Base-by-base conservation (phyloP, 2,888 invertebrate genomes). In the Coecobrya sp. region DNA sequence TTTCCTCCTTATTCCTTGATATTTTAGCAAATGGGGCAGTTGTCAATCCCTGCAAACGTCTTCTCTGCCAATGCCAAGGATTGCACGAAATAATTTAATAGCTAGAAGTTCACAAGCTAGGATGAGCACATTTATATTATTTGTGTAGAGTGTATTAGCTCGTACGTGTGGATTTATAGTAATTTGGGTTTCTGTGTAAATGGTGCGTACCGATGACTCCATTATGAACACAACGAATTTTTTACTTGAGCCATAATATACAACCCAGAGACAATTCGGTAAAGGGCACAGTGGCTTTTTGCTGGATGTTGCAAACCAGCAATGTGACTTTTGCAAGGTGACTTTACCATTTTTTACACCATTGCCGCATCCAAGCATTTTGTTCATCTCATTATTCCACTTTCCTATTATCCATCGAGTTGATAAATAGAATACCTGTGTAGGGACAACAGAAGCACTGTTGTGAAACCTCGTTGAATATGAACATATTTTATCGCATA, bases 361-460 rank as follows among this genome's bases (percentile, higher is more conserved):
- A 27, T 49, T 49, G 76, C 49, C 49, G 49, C 76, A 76, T 76
- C 45, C 76, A 76, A 76, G 76, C 49, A n/a, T 76, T 25, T 76
- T 76, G 19, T 49, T 10, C 76, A 49, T 49, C 76, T 76, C 49
- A 76, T 76, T 76, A 73, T 22, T 76, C 10, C 76, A 49, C 49
- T 49, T 76, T 76, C 25, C 22, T 4, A 76, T 22, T 76, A 76
- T 76, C 49, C 36, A 76, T 76, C 16, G 11, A 49, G 76, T 49
- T 76, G 76, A 49, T 25, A 45, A 76, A 36, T 68, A 68, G 30
- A 73, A n/a, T 49, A 25, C 36, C 5, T 49, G 49, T 49, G 76
- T 49, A 30, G 36, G n/a, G 65, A 11, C 16, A 68, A 73, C 19
- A 45, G 19, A 45, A 42, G 19, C n/a, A n/a, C n/a, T n/a, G n/a